Evolutionary conservation across 2,888 invertebrate species (phyloP), one percentile per base, ranked within the genome.

Genomic region (Parasteatoda lunata): DNA sequence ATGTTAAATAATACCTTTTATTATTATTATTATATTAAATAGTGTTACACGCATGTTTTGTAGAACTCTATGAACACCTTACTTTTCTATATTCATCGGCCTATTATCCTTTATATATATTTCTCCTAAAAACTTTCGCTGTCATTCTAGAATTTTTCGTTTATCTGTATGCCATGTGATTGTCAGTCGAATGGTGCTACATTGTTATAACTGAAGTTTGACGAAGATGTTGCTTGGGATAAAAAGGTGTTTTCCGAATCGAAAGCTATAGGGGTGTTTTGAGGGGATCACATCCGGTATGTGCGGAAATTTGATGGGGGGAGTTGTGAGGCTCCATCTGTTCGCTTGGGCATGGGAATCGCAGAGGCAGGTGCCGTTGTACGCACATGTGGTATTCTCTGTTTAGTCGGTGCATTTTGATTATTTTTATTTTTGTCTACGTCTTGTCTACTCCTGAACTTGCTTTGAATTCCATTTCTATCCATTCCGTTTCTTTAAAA

Each of bases 261-360:
- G 11, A 45, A 73, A 66, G 68, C 51, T 66, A 79, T 70, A 79
- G 72, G 79, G 65, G 78, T 66, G 59, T 54, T 54, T 47, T 5
- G 45, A 70, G 72, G 64, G 66, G 52, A 69, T 66, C 9, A 52
- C 80, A 68, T 72, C 80, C 73, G 72, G 80, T 73, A 73, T 81
- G 64, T 49, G 59, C 49, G n/a, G 80, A 59, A 59, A 9, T 59
- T 8, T 49, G 48, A n/a, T 64, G n/a, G 49, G 64, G 77, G 77
- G 52, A 77, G n/a, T 51, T 59, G 48, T 64, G 78, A 52, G 48
- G 70, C 48, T 49, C 71, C 79, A 79, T 71, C 79, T 79, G 79
- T 48, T 71, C 51, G 30, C 59, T 3, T 13, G 11, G 47, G 71
- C 71, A 71, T 79, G 79, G 78, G 79, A 79, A 79, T 64, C n/a